Evolutionary conservation across 2,888 invertebrate genomes (phyloP), one percentile per base, ranked within the genome.

Genomic region (Pristionchus entomophagus): DNA sequence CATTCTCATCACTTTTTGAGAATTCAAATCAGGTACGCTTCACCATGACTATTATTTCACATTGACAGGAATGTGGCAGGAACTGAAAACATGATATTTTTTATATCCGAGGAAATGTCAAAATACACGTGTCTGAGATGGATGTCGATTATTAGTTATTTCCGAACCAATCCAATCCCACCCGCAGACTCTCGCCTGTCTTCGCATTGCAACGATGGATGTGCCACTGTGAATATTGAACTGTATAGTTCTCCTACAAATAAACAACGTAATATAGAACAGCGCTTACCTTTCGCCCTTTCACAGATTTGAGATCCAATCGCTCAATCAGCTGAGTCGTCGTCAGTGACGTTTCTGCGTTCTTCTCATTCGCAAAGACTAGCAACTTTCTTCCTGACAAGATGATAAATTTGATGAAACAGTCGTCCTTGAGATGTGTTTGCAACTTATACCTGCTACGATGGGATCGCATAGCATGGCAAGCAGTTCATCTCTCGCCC

Each of bases 161-260:
- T 29, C 29, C 35, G 65, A 77, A 45, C 77, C 77, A 77, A 29
- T 77, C 77, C 14, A 77, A 35, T 26, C 3, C 77, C 22, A 45
- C 45, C 3, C 26, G 2, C 26, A 77, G 29, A n/a, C 77, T 45
- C 2, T 77, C 77, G 41, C 77, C 77, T 5, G 14, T 77, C 77
- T 49, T 45, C 26, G 77, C 77, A 29, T 77, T 77, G 26, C 45
- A 77, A n/a, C n/a, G 35, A 8, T 38, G 45, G 77, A 77, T 77
- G 26, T 45, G 4, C 77, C 77, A 77, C 77, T 77, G 77, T 4
- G 29, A 59, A 56, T 26, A 26, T 0, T 10, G 10, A n/a, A 22
- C 26, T 2, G 6, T 56, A 3, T 56, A 1, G 26, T 26, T 0
- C 1, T n/a, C 56, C 2, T n/a, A 56, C 8, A 56, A 59, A 26